Conservation (phyloP, 2,113 vertebrate genomes). For the Baryphthengus martii region DNA sequence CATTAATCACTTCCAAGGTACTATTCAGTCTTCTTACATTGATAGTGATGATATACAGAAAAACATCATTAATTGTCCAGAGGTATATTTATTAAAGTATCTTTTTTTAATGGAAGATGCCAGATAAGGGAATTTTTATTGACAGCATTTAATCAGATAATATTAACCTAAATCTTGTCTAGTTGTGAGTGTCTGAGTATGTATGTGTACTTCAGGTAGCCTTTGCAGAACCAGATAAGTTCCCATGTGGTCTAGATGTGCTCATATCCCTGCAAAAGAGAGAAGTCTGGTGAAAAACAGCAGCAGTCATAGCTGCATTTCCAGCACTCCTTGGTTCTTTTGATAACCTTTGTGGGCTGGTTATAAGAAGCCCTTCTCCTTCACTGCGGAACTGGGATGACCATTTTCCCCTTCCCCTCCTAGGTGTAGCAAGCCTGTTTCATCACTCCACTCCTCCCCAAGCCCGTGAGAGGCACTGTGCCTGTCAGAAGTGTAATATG, state of each 20-base stretch:
- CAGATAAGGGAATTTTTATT: background rate
- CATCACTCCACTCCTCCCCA: background rate
- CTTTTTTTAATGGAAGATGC: background rate
- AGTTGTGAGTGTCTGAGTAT: background rate
- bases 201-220: background rate
- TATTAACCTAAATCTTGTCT: background rate
- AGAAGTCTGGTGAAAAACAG: background rate
- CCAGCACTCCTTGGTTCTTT: background rate
- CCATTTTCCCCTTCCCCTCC: background rate
- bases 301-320: accelerated
- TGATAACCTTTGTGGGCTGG: background rate
- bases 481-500: background rate
- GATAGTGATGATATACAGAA: background rate
- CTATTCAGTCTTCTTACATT: background rate
- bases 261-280: background rate
- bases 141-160: background rate
- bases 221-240: background rate
- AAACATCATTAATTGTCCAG: background rate
- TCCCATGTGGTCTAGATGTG: background rate
- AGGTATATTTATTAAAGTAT: background rate
- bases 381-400: background rate
- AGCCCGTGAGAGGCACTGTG: background rate
- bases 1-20: background rate
- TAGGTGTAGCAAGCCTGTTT: background rate
- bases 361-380: background rate